Evolutionary conservation across 2,797 vertebrate species (phyloP).

Genomic region (Cynopterus sphinx): DNA sequence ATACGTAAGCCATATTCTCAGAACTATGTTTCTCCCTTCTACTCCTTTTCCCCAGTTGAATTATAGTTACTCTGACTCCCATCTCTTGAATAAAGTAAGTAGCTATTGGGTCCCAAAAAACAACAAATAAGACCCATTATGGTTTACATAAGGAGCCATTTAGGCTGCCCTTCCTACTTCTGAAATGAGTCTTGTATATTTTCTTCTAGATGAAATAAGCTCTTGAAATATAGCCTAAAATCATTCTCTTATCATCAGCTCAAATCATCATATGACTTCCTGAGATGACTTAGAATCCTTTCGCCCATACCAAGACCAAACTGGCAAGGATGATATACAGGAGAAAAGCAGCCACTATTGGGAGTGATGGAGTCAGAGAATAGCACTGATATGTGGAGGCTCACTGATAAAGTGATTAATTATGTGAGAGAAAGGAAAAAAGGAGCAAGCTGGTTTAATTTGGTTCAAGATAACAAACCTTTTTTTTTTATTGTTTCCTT

Average conservation of each 20-base stretch:
- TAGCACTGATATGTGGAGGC: too few species aligned
- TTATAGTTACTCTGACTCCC: not conserved
- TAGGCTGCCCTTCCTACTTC: not conserved
- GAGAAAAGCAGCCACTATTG: not conserved
- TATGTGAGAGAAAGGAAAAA: not conserved
- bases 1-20: not conserved
- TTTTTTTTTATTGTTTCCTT: not conserved
- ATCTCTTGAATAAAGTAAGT: not conserved
- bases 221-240: not conserved
- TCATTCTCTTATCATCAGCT: not conserved
- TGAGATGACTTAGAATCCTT: not conserved
- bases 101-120: not conserved
- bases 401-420: not conserved
- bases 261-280: not conserved
- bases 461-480: not conserved
- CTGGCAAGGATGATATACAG: not conserved
- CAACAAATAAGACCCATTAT: not conserved
- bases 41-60: not conserved
- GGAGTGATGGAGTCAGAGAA: not conserved
- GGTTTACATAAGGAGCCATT: not conserved
- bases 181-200: not conserved
- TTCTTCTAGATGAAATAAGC: not conserved
- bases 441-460: not conserved
- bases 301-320: not conserved
- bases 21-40: not conserved